Evolutionary conservation across 2,888 invertebrate genomes (phyloP).

Genomic region (Punctoribates punctum): DNA sequence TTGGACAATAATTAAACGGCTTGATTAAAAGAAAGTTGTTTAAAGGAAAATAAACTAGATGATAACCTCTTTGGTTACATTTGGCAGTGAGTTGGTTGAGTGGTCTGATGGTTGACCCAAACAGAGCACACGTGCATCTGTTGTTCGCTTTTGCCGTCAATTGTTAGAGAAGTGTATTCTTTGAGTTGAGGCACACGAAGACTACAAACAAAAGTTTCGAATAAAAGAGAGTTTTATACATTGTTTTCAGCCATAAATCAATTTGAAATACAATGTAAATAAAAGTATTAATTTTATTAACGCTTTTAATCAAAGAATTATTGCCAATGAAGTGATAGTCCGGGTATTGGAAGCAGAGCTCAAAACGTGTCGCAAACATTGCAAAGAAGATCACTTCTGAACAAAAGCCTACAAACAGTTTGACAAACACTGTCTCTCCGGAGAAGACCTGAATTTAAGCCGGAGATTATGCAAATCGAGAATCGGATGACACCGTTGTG

Average conservation of each 20-base stretch:
- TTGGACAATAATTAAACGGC: no score
- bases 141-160: not conserved
- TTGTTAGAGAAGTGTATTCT: not conserved
- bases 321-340: not conserved
- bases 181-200: not conserved
- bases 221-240: constrained; percentile 4
- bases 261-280: not conserved
- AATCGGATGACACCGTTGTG: constrained; percentile 6
- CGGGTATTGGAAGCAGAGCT: not conserved
- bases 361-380: not conserved
- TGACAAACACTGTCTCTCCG: constrained; percentile 7
- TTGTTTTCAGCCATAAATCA: constrained; percentile 6
- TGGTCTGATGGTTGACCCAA: not conserved
- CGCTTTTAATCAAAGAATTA: not conserved
- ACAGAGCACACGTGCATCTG: not conserved
- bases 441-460: not conserved
- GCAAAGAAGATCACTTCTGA: not conserved
- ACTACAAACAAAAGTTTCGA: not conserved
- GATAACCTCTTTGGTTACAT: not conserved
- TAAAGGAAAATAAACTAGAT: no score
- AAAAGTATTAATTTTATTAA: constrained; percentile 14
- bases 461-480: not conserved
- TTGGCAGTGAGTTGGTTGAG: not conserved
- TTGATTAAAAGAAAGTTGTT: no score
- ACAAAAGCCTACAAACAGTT: not conserved